phyloP scores from a whole-genome alignment of 2,888 invertebrate species.

The Monopis laevigella region DNA sequence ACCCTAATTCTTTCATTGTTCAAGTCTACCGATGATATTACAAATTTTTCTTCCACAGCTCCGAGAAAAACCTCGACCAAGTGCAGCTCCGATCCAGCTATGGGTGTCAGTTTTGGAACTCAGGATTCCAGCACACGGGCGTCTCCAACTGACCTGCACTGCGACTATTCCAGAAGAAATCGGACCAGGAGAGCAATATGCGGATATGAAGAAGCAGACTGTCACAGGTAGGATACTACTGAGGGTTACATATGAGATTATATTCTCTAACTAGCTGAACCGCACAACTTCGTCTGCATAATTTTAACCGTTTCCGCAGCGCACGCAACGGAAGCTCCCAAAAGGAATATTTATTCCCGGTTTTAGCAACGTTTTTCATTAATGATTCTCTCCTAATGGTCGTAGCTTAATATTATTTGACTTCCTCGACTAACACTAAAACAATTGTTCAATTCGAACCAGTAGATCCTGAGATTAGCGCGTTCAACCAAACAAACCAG shows the following conservation, averaged over 20 bases:
- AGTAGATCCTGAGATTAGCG: too few relatives aligned
- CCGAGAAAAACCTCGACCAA: constrained; percentile 43
- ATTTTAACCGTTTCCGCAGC: too few relatives aligned
- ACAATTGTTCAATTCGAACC: too few relatives aligned
- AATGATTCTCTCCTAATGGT: neutral
- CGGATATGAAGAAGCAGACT: constrained; percentile 77
- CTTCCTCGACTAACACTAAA: constrained; percentile 4
- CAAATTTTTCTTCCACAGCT: constrained; percentile 28
- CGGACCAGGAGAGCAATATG: constrained; percentile 75
- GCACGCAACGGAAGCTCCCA: neutral
- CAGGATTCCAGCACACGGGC: constrained; percentile 74
- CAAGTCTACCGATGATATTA: neutral
- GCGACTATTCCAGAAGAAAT: constrained; percentile 82
- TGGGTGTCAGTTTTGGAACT: constrained; percentile 78
- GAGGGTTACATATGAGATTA: too few relatives aligned
- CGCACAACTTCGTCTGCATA: too few relatives aligned
- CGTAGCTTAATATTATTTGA: neutral
- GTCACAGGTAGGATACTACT: constrained; percentile 81
- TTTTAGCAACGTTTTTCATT: too few relatives aligned
- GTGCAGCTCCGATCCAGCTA: constrained; percentile 72
- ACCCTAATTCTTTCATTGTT: neutral
- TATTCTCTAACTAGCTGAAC: too few relatives aligned
- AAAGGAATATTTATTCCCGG: neutral
- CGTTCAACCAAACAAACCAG: too few relatives aligned
- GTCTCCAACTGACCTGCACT: constrained; percentile 77